Evolutionary conservation across 2,888 invertebrate species (phyloP), one percentile per base, ranked within the genome.

Genomic region (Isoperla grammatica): DNA sequence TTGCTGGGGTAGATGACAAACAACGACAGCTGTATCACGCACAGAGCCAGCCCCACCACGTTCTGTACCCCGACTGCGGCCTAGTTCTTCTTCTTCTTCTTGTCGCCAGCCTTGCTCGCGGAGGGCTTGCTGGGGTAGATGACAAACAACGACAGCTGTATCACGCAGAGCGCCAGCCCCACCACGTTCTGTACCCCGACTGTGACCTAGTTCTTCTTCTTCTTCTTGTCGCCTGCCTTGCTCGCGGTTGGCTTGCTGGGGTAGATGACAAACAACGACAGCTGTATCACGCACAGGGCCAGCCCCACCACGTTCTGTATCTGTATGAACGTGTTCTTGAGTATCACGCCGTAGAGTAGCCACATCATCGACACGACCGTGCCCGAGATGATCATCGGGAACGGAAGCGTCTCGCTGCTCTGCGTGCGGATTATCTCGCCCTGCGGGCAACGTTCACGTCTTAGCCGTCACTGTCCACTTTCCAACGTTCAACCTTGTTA

Each of bases 1-100:
- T 66, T 68, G 12, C 72, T 70, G 12, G 89, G 89, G 70, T 85
- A 90, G 56, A 87, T 80, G 35, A 77, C 81, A 72, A 88, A 88
- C 40, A 90, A 75, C 0, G 79, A 75, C 56, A 91, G 72, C 70
- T 91, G 90, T 23, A 79, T 71, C 0, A 76, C 68, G 64, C 83
- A 83, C 48, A 90, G 73, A 0, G 72, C 39, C 9, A 86, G 76
- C 0, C 84, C 84, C 17, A 89, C 80, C 0, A 79, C 68, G 72
- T 90, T 90, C 78, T 90, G 90, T 72, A 91, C 90, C 68, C 88
- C 79, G 69, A 93, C 80, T n/a, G n/a, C n/a, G n/a, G n/a, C n/a
- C n/a, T n/a, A n/a, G n/a, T n/a, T n/a, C n/a, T n/a, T n/a, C n/a
- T n/a, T n/a, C n/a, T n/a, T n/a, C n/a, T n/a, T 35, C 37, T 13